A percentile compares a stretch with the other conserved stretches of the same genome.
Evolutionary conservation across 2,797 vertebrate genomes (phyloP).

Genomic region (Tangara arthus): DNA sequence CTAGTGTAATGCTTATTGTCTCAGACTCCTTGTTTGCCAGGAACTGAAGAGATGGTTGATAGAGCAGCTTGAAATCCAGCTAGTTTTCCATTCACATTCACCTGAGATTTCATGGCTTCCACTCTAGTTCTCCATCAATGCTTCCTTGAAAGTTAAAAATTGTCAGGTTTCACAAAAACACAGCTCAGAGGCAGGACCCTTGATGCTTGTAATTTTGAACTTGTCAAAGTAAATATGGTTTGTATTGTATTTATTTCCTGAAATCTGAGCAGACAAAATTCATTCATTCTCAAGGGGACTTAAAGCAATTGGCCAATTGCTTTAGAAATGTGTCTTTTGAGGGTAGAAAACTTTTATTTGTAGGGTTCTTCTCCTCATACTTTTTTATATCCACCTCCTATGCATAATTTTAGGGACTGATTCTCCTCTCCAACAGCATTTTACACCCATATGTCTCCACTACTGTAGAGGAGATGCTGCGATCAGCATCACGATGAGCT

Average conservation of each 20-base stretch:
- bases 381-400: not conserved
- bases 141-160: conserved; percentile 33
- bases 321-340: conserved; percentile 4
- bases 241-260: conserved; percentile 28
- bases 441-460: not conserved
- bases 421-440: not conserved
- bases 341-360: not conserved
- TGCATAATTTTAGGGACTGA: not conserved
- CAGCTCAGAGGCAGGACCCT: not conserved
- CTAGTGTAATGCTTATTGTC: not conserved
- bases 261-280: conserved; percentile 17
- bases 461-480: not conserved
- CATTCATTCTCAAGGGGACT: not conserved
- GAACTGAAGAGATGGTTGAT: not conserved
- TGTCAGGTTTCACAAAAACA: not conserved
- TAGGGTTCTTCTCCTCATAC: not conserved
- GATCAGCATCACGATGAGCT: not conserved
- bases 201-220: conserved; percentile 26
- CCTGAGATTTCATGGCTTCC: conserved; percentile 13
- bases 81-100: not conserved
- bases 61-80: not conserved
- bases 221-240: conserved; percentile 38
- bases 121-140: conserved; percentile 1
- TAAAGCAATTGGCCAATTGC: conserved; percentile 19
- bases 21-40: not conserved